phyloP scores from a whole-genome alignment of 2,888 invertebrate species.

The Hetaerina titia region DNA sequence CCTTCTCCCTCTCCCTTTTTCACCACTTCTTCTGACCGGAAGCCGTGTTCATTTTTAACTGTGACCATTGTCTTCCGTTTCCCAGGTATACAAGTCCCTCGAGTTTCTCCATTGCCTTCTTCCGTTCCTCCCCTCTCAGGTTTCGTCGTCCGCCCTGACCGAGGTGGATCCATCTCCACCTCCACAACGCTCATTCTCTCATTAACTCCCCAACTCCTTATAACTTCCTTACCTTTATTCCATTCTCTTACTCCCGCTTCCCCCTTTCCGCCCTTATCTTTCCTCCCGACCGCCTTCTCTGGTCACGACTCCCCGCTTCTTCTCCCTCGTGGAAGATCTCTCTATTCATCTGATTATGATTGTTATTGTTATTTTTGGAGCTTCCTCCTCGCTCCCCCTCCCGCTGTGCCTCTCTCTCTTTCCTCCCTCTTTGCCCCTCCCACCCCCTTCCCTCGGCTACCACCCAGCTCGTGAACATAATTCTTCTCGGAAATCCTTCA shows the following conservation, averaged over 20 bases:
- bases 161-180: neutral
- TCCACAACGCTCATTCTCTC: neutral
- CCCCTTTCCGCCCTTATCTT: neutral
- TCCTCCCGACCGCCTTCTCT: neutral
- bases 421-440: too few species aligned
- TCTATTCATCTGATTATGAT: neutral
- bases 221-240: neutral
- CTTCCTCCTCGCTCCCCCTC: neutral
- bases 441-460: too few species aligned
- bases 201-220: neutral
- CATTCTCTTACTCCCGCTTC: neutral
- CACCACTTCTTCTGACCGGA: slow-evolving; percentile 34
- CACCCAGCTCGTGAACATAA: neutral
- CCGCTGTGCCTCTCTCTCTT: neutral
- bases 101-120: neutral
- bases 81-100: slow-evolving; percentile 54
- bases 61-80: slow-evolving; percentile 61
- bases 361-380: neutral
- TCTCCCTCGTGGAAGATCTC: neutral
- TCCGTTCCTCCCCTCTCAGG: neutral
- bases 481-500: neutral
- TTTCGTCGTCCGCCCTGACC: neutral
- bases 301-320: slow-evolving; percentile 12
- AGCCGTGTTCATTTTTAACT: slow-evolving; percentile 61
- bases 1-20: too few species aligned